Base-by-base conservation (phyloP, 1,140 invertebrate genomes). In the Drosophila saltans region DNA sequence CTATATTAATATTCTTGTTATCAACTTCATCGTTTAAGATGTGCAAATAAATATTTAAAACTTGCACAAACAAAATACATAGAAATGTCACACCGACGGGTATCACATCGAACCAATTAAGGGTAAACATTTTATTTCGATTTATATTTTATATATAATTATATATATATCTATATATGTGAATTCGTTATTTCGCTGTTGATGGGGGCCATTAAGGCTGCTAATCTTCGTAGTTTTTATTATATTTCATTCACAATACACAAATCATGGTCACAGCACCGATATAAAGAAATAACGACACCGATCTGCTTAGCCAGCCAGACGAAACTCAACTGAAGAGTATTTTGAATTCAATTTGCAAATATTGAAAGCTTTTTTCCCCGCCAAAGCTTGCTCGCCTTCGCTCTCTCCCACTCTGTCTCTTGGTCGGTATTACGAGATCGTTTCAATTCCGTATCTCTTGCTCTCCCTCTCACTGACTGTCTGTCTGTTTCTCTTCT, bases 21-120 rank as follows among this genome's bases (percentile, higher is more conserved):
- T 57, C 40, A 6, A 28, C 40, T 9, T 52, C 80, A 61, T 84
- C 84, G 66, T 58, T 71, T 1, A 83, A 65, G 56, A 84, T 60
- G 43, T 88, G 77, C 69, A 81, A 79, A 73, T 78, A 88, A 1
- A 75, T 75, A 58, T 91, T 91, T 1, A 91, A 58, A n/a, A 91
- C 60, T 74, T 91, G 90, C 58, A 91, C 72, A 59, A 91, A 62
- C 5, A 81, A 24, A 9, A 91, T 77, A 26, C 59, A 62, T 5
- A 89, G 21, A 60, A 90, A 78, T 30, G 90, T 77, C 26, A 85
- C 26, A 5, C 60, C 72, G 26, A 85, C 86, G 26, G 90, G 77
- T 24, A 90, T 72, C 58, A 86, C 63, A 71, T 91, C 90, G 48
- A 86, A 89, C 86, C 79, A 91, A 63, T 81, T 83, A 45, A 91